A percentile compares a stretch with the other conserved stretches of the same genome.
These are phyloP conservation scores for Monochamus saltuarius DNA, from an alignment of 1,140 invertebrate species.

Conservation along the genomic window DNA sequence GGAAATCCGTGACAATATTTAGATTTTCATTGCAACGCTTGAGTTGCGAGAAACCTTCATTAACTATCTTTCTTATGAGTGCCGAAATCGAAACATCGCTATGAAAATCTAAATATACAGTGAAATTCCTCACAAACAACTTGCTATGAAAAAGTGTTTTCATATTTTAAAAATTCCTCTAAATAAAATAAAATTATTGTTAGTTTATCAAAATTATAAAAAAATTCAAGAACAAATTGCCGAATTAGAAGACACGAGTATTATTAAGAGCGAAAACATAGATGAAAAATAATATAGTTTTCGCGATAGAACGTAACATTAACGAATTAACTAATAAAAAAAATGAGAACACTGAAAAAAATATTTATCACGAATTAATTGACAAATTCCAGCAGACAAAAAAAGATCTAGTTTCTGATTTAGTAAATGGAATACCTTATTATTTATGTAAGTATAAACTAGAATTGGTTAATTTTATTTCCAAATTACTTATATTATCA, in stretches of 20 bases:
- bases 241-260: background rate
- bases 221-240: conserved; percentile 5
- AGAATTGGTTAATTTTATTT: too few relatives aligned
- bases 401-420: conserved; percentile 1
- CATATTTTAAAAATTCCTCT: too few relatives aligned
- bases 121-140: too few relatives aligned
- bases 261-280: background rate
- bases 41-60: too few relatives aligned
- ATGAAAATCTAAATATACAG: too few relatives aligned
- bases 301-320: conserved; percentile 4
- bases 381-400: background rate
- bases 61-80: too few relatives aligned
- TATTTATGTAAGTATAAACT: too few relatives aligned
- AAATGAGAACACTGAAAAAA: background rate
- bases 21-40: too few relatives aligned
- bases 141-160: too few relatives aligned
- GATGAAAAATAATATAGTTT: conserved; percentile 5
- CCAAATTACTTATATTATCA: too few relatives aligned
- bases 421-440: conserved; percentile 8
- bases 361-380: conserved; percentile 5
- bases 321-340: background rate
- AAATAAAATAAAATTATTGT: background rate
- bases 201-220: conserved; percentile 5
- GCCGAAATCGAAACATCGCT: too few relatives aligned
- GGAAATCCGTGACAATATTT: too few relatives aligned